Evolutionary conservation across 2,113 vertebrate species (phyloP).

Genomic region (Polypterus bichir): DNA sequence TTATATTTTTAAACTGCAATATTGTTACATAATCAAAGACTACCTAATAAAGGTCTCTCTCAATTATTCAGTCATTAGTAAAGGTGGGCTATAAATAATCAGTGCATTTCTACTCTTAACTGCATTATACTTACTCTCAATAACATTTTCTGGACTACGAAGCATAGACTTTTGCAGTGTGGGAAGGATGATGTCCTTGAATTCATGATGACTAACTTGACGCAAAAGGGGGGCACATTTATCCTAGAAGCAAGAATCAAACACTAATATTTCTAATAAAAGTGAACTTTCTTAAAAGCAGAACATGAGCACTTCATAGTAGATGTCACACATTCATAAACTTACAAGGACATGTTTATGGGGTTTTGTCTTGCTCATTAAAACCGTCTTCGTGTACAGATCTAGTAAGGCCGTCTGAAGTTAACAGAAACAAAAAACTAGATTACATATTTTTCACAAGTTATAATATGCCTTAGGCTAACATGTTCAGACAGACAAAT

Average conservation of each 20-base stretch:
- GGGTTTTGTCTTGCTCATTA: conserved; percentile 89
- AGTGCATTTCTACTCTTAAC: too few species aligned
- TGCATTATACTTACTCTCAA: conserved; percentile 66
- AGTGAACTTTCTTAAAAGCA: too few species aligned
- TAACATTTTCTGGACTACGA: conserved; percentile 85
- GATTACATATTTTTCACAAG: too few species aligned
- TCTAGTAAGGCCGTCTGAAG: conserved; percentile 69
- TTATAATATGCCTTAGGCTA: too few species aligned
- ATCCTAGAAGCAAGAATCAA: conserved; percentile 47
- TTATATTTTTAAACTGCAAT: not conserved
- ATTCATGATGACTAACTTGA: conserved; percentile 75
- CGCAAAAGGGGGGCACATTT: conserved; percentile 70
- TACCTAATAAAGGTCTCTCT: too few species aligned
- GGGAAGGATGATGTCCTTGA: conserved; percentile 80
- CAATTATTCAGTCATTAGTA: too few species aligned
- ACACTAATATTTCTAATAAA: too few species aligned
- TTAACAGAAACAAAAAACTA: not conserved
- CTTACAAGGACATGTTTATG: conserved; percentile 78
- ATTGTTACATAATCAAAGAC: not conserved
- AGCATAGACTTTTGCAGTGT: conserved; percentile 83
- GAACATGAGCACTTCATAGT: not conserved
- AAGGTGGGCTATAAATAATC: too few species aligned
- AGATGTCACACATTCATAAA: not conserved
- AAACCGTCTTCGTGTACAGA: conserved; percentile 81
- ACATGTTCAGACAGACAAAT: too few species aligned